A percentile compares a stretch with the other conserved stretches of the same genome.
Evolutionary conservation across 2,113 vertebrate species (phyloP).

Genomic region (rabbit (Oryctolagus cuniculus)): mOryCun1.1 NC_091432.1:54458501-54459000

Average conservation of each 20-base stretch:
- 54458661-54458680: constrained; percentile 83
- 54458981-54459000: background rate
- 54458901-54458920: background rate
- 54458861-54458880: constrained; percentile 56
- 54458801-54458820: constrained; percentile 20
- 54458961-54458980: background rate
- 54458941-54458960: background rate
- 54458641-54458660: constrained; percentile 80
- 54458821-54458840: constrained; percentile 18
- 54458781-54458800: constrained; percentile 60
- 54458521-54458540: constrained; percentile 80
- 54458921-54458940: background rate
- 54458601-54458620: constrained; percentile 81
- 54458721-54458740: constrained; percentile 83
- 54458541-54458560: constrained; percentile 83
- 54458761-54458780: constrained; percentile 9
- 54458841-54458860: constrained; percentile 48
- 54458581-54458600: constrained; percentile 84
- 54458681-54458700: constrained; percentile 80
- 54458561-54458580: constrained; percentile 81
- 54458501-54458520: constrained; percentile 80
- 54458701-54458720: constrained; percentile 80
- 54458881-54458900: constrained; percentile 54
- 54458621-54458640: constrained; percentile 80
- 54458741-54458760: constrained; percentile 77